Base-by-base conservation (phyloP, 1,140 invertebrate species). In the Acromyrmex heyeri region DNA sequence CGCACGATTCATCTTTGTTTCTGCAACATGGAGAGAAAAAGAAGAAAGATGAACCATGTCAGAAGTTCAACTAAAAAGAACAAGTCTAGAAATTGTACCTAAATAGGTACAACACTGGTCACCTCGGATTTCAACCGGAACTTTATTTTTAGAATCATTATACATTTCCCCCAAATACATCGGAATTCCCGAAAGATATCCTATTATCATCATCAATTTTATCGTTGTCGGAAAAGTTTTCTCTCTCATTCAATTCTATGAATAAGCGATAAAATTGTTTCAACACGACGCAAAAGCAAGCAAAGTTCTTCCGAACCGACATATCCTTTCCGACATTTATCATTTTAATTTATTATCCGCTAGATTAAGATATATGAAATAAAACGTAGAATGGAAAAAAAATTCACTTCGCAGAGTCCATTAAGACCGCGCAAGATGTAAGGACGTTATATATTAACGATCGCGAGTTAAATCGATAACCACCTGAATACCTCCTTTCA, bases 401-500 rank as follows among this genome's bases (percentile, higher is more conserved):
- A 3, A 69, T 27, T n/a, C 30, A n/a, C 34, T 48, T 30, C 21
- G 61, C n/a, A 6, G 21, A 55, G 14, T 48, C 18, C 62, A 21
- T 55, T 55, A 73, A 73, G 69, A 73, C 27, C 6, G 65, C 38
- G 69, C 34, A 75, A 83, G 55, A 83, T 34, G 69, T 83, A 83
- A 83, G 38, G 8, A 73, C 24, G 55, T 57, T n/a, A 83, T 3
- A 24, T 73, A 73, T 83, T 82, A 73, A 73, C 67, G 38, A 83
- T 83, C 55, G 79, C 38, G 3, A 3, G 14, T 8, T 21, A 48
- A 83, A 61, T 83, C 79, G 69, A 83, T 83, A 73, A 48, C 34
- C 18, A 73, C 79, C 67, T 82, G 67, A 73, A 73, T 62, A 34
- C 38, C 27, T 83, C 53, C 59, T 83, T 83, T 83, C 70, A n/a